phyloP scores from a whole-genome alignment of 2,113 vertebrate genomes.

The Caranx melampygus region DNA sequence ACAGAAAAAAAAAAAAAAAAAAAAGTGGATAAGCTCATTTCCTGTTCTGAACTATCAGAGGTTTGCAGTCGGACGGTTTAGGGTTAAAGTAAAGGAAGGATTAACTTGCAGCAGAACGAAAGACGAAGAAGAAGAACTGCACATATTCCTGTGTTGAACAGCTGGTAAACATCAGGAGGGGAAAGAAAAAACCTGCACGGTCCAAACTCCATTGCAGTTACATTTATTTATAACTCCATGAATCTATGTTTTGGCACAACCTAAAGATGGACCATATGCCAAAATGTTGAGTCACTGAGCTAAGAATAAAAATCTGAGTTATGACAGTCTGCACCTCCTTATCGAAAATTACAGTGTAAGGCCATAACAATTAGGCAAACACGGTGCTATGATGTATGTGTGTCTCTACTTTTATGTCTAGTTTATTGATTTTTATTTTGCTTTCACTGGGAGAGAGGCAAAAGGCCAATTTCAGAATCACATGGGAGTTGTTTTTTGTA shows the following conservation, averaged over 20 bases:
- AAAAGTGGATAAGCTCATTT: not conserved
- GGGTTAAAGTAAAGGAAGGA: too few species aligned
- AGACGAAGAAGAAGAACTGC: not conserved
- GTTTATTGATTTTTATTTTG: conserved; percentile 4
- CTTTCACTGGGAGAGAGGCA: not conserved
- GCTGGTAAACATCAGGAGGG: not conserved
- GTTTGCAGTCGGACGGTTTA: not conserved
- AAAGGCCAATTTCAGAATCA: conserved; percentile 46
- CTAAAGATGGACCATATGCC: not conserved
- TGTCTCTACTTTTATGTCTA: conserved; percentile 1
- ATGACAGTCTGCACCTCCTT: not conserved
- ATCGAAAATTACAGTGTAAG: not conserved
- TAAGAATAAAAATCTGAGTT: not conserved
- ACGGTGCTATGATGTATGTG: not conserved
- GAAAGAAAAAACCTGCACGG: not conserved
- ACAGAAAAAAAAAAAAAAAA: not conserved
- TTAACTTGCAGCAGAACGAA: not conserved
- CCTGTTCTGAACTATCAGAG: not conserved
- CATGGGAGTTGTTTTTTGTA: conserved; percentile 3
- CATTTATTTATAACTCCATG: conserved; percentile 9
- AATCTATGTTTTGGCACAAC: not conserved
- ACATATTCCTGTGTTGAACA: not conserved
- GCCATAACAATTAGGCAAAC: conserved; percentile 1
- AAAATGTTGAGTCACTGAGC: conserved; percentile 12
- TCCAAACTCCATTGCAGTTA: not conserved